Evolutionary conservation across 2,888 invertebrate species (phyloP), one percentile per base, ranked within the genome.

Genomic region (Gari tellinella): DNA sequence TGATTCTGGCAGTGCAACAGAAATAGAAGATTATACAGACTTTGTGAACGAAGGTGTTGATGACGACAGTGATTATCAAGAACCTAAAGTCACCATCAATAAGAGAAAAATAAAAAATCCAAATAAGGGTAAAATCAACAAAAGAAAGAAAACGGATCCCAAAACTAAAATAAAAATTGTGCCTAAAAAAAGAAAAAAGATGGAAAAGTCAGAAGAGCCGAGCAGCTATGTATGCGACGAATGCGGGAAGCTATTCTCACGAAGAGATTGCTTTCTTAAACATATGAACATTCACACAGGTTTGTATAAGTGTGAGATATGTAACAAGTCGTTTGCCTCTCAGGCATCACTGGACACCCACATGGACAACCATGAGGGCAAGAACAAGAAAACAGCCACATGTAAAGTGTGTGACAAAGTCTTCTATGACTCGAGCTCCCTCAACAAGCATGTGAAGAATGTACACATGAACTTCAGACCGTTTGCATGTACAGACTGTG

Each of bases 381-480:
- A 48, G 26, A 75, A 57, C 51, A 43, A 48, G 10, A 57, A 65
- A 17, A 48, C 61, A 14, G 55, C 69, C 8, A 37, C 40, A 1
- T 75, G 75, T 53, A 75, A 75, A n/a, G 75, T 75, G 1, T 75
- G 75, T 53, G 75, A 69, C 45, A 74, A 74, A 25, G 23, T 56
- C 1, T 78, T 70, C 49, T 78, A 69, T 53, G 78, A 78, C 45
- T 31, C 53, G 21, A 74, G 73, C 46, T 78, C 78, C 3, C 19
- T 78, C 43, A 70, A 78, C 51, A 78, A 78, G 45, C 78, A 78
- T 49, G 62, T 78, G 8, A 73, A 72, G 48, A 56, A 74, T 21
- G 74, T 78, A 0, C 78, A 78, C 51, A 74, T 78, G 78, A 66
- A 64, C 43, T 70, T 48, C 45, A 49, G 55, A 26, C 73, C 73